phyloP scores from a whole-genome alignment of 2,797 vertebrate species.

The Chelon auratus region DNA sequence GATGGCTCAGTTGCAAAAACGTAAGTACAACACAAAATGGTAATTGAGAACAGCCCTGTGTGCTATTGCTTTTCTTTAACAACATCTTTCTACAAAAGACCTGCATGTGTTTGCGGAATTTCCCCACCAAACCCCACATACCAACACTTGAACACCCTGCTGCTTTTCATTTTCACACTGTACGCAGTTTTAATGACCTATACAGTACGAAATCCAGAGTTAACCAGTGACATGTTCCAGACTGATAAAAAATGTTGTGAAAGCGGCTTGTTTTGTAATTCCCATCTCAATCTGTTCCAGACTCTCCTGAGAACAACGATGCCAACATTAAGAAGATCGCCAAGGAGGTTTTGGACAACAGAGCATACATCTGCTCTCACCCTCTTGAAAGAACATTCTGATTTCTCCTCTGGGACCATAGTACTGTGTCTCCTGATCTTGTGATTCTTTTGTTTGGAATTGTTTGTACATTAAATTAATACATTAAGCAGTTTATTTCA shows the following conservation, averaged over 20 bases:
- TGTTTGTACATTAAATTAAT: slow-evolving; percentile 16
- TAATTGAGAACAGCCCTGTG: slow-evolving; percentile 74
- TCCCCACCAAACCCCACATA: slow-evolving; percentile 53
- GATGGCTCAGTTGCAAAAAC: slow-evolving; percentile 88
- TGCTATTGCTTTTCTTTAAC: slow-evolving; percentile 38
- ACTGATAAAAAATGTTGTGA: slow-evolving; percentile 18
- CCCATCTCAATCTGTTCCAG: slow-evolving; percentile 74
- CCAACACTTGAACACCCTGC: slow-evolving; percentile 47
- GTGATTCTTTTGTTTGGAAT: not conserved
- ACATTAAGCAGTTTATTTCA: slow-evolving; percentile 20
- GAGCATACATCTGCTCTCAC: slow-evolving; percentile 90
- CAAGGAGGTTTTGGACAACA: slow-evolving; percentile 86
- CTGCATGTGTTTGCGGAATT: slow-evolving; percentile 74
- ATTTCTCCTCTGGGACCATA: slow-evolving; percentile 32
- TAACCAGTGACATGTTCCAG: slow-evolving; percentile 23
- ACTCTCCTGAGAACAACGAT: slow-evolving; percentile 91
- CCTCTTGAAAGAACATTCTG: slow-evolving; percentile 91
- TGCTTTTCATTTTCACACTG: slow-evolving; percentile 52
- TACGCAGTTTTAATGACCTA: slow-evolving; percentile 23
- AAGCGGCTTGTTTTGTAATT: slow-evolving; percentile 24
- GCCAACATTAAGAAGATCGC: slow-evolving; percentile 92
- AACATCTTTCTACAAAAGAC: slow-evolving; percentile 64
- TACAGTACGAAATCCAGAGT: slow-evolving; percentile 12
- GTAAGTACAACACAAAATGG: slow-evolving; percentile 83
- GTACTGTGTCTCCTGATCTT: not conserved